A percentile compares a stretch with the other conserved stretches of the same genome.
phyloP scores from a whole-genome alignment of 35 echinoderm and acorn worm species.

The Lytechinus pictus region DNA sequence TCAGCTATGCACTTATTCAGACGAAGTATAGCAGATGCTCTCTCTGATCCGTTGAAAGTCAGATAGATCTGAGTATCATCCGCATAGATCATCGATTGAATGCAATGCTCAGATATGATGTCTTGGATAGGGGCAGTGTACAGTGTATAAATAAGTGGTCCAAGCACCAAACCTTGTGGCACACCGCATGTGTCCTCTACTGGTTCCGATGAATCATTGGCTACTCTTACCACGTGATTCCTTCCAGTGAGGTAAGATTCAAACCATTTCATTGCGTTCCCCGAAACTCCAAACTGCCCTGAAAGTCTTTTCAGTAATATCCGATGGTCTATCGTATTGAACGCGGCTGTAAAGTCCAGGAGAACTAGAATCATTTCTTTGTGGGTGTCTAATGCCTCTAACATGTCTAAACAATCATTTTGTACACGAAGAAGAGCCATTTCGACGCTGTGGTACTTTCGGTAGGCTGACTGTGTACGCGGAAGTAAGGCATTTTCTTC shows the following conservation, averaged over 20 bases:
- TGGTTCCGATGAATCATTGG: neutral
- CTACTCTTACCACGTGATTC: neutral
- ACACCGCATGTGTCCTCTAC: constrained; percentile 55
- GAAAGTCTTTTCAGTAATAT: constrained; percentile 54
- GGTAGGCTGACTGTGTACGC: constrained; percentile 45
- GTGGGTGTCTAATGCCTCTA: constrained; percentile 50
- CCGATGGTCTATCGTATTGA: constrained; percentile 70
- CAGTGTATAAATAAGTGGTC: no score
- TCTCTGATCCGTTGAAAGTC: no score
- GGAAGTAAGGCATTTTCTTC: neutral
- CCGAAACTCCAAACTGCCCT: constrained; percentile 59
- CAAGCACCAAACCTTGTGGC: constrained; percentile 78
- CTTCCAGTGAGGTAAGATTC: constrained; percentile 55
- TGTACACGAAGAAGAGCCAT: constrained; percentile 59
- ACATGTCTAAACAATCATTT: constrained; percentile 52
- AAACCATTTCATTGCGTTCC: constrained; percentile 63
- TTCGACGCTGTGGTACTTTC: constrained; percentile 41
- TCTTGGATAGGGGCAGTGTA: no score
- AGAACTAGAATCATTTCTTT: no score
- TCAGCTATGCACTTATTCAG: constrained; percentile 24
- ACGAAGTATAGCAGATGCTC: no score
- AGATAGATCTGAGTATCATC: no score
- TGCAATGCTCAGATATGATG: no score
- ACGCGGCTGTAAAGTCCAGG: constrained; percentile 60
- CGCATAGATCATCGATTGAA: no score